Evolutionary conservation across 2,888 invertebrate species (phyloP).

Genomic region (Sepiola atlantica): DNA sequence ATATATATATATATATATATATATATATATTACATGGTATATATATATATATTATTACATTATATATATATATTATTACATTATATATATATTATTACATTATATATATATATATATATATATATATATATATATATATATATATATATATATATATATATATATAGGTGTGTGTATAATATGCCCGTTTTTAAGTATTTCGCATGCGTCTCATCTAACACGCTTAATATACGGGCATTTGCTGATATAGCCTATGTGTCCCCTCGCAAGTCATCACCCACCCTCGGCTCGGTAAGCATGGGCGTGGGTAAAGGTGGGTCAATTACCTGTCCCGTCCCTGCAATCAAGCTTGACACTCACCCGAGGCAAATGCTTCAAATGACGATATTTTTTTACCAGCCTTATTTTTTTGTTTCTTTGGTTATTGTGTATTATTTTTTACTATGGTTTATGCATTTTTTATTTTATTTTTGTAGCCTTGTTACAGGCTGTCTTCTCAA

Average conservation of each 20-base stretch:
- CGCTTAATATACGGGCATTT: background rate
- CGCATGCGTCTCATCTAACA: background rate
- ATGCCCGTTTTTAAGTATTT: no score
- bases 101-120: background rate
- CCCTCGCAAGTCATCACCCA: background rate
- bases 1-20: no score
- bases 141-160: background rate
- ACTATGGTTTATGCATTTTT: background rate
- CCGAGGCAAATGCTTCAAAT: slow-evolving; percentile 1
- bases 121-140: background rate
- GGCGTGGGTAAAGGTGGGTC: background rate
- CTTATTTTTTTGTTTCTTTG: background rate
- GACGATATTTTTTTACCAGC: background rate
- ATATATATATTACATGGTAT: no score
- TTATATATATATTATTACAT: no score
- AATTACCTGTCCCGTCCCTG: slow-evolving; percentile 1
- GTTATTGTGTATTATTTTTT: background rate
- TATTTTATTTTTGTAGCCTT: background rate
- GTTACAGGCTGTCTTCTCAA: background rate
- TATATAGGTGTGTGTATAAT: background rate
- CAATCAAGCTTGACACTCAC: slow-evolving; percentile 11
- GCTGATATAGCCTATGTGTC: background rate
- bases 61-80: no score
- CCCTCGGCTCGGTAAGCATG: background rate
- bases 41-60: no score